Percentiles rank a stretch among this genome's conserved stretches.
Conservation (phyloP, 2,113 vertebrate genomes). For the Plecotus auritus region DNA sequence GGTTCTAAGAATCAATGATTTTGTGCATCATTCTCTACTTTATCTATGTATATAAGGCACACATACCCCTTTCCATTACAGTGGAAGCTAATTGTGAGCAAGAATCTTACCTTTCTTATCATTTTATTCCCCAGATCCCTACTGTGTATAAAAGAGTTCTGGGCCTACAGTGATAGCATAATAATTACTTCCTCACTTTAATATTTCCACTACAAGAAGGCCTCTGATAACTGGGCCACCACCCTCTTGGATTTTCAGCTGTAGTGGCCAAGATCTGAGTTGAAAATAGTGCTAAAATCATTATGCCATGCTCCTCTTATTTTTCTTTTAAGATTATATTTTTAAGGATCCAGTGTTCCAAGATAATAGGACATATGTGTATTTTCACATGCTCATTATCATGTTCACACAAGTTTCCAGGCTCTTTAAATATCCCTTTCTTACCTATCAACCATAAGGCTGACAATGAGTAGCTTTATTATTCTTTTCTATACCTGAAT, state of each 20-base stretch:
- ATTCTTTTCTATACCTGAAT: background rate
- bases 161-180: background rate
- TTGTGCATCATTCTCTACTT: background rate
- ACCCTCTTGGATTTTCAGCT: slow-evolving; percentile 13
- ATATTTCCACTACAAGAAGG: slow-evolving; percentile 25
- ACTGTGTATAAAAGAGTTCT: slow-evolving; percentile 1
- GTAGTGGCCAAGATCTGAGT: background rate
- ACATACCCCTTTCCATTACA: background rate
- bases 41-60: background rate
- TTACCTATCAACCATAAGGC: background rate
- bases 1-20: background rate
- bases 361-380: background rate
- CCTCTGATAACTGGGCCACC: background rate
- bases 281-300: slow-evolving; percentile 4
- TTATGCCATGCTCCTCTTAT: background rate
- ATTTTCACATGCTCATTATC: background rate
- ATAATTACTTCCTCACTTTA: slow-evolving; percentile 42
- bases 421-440: background rate
- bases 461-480: background rate
- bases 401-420: background rate
- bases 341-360: background rate
- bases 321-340: slow-evolving; percentile 32
- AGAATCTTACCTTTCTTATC: slow-evolving; percentile 27
- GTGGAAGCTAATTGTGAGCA: background rate
- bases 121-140: background rate